phyloP scores from a whole-genome alignment of 2,797 vertebrate species.

The Sciaenops ocellatus region DNA sequence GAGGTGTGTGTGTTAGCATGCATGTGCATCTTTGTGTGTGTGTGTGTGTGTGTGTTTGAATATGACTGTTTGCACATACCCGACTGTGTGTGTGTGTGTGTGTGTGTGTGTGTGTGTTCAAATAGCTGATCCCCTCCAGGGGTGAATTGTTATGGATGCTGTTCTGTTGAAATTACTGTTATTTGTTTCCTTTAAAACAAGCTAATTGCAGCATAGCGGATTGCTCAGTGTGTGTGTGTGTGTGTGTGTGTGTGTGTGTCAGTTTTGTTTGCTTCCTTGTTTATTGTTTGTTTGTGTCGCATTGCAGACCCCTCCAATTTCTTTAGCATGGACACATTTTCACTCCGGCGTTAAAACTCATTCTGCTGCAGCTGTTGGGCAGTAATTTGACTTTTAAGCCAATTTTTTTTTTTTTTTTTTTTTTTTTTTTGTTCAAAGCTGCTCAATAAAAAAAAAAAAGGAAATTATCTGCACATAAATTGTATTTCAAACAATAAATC shows the following conservation, averaged over 20 bases:
- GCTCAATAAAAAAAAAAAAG: conserved; percentile 27
- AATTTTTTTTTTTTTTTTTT: conserved; percentile 17
- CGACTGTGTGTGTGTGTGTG: conserved; percentile 9
- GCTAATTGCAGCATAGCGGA: conserved; percentile 83
- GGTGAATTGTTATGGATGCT: conserved; percentile 82
- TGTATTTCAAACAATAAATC: conserved; percentile 27
- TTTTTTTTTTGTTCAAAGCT: conserved; percentile 1
- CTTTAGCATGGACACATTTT: conserved; percentile 76
- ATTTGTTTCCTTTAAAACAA: conserved; percentile 86
- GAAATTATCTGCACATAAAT: conserved; percentile 41
- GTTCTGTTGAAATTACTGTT: conserved; percentile 83
- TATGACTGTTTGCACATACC: conserved; percentile 32
- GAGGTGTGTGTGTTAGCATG: conserved; percentile 53
- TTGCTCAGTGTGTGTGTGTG: conserved; percentile 33
- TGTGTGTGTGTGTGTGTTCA: conserved; percentile 49
- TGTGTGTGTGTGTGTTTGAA: conserved; percentile 47
- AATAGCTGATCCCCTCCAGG: conserved; percentile 77
- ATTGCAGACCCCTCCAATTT: conserved; percentile 70
- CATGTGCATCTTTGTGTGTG: conserved; percentile 17
- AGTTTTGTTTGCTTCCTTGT: conserved; percentile 70
- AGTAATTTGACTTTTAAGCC: conserved; percentile 65
- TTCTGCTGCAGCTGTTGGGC: conserved; percentile 70
- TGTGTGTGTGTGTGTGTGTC: conserved; percentile 19
- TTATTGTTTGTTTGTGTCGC: conserved; percentile 80
- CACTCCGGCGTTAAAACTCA: conserved; percentile 61